Base-by-base conservation (phyloP, 2,888 invertebrate species). In the Drosophila pseudotalamancana region DNA sequence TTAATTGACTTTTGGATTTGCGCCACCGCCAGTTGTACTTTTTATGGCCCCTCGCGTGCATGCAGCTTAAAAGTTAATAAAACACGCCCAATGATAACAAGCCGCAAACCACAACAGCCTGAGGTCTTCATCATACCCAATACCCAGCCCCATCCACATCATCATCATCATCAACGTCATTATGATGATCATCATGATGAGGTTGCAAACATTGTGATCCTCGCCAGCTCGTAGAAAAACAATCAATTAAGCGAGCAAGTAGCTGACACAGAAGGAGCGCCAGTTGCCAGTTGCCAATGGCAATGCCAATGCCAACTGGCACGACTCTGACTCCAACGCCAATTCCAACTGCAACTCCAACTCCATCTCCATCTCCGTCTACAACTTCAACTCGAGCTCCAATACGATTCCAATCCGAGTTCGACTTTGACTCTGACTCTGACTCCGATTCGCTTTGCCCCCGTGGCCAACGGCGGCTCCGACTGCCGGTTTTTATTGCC, bases 11-110 rank as follows among this genome's bases (percentile, higher is more conserved):
- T 83, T 88, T 86, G 84, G 72, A 84, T 74, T 69, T 68, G 72
- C 65, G 65, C 72, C 77, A 62, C 72, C 71, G 68, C 67, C 77
- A 79, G 86, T 88, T 84, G 84, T 88, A 84, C 77, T 88, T 87
- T 79, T 88, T 84, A 88, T 88, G 84, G 84, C 84, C 72, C 68
- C 84, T 88, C 84, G 82, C 86, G 88, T 87, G 88, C 72, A 87
- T 72, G 66, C 77, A 80, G 84, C 84, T 90, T 89, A 90, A 89
- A 89, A 89, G 90, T 90, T 89, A 90, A 89, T 89, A 89, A 89
- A 90, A 89, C 88, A 89, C 89, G 90, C 90, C 89, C 89, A 90
- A 88, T 88, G 88, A 89, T 89, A 89, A 89, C 89, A 89, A 90
- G 89, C 82, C 72, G 71, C 75, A 66, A 72, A 66, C 61, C 32